A percentile compares a stretch with the other conserved stretches of the same genome.
phyloP scores from a whole-genome alignment of 1,140 invertebrate genomes.

The Drosophila parabipectinata region DNA sequence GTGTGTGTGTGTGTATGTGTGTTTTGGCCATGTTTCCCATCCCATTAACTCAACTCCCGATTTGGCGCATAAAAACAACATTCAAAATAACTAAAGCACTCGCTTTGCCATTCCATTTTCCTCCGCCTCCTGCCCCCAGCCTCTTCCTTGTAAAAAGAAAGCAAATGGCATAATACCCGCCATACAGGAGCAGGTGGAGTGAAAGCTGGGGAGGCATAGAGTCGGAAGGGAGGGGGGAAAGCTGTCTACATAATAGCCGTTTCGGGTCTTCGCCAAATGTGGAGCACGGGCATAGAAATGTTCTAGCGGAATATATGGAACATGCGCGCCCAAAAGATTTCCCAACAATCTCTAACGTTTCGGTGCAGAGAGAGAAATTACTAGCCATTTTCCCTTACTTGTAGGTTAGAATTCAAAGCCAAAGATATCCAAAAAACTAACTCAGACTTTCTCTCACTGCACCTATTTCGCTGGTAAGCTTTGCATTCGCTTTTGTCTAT shows the following conservation, averaged over 20 bases:
- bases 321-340: constrained; percentile 43
- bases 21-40: constrained; percentile 33
- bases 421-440: background rate
- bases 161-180: constrained; percentile 37
- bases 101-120: constrained; percentile 15
- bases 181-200: constrained; percentile 6
- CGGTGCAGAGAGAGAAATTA: background rate
- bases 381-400: background rate
- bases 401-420: too few relatives aligned
- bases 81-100: constrained; percentile 55
- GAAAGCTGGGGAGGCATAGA: constrained; percentile 4
- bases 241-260: constrained; percentile 38
- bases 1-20: background rate
- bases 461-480: background rate
- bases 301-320: constrained; percentile 37
- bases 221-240: background rate
- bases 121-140: background rate
- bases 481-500: constrained; percentile 33
- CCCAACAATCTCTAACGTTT: constrained; percentile 30
- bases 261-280: constrained; percentile 42
- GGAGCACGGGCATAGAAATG: constrained; percentile 39
- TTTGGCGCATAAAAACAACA: constrained; percentile 50
- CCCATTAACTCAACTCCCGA: constrained; percentile 51
- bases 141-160: constrained; percentile 1
- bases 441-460: background rate